Evolutionary conservation across 2,797 vertebrate species (phyloP).

Genomic region (Podarcis lilfordi): DNA sequence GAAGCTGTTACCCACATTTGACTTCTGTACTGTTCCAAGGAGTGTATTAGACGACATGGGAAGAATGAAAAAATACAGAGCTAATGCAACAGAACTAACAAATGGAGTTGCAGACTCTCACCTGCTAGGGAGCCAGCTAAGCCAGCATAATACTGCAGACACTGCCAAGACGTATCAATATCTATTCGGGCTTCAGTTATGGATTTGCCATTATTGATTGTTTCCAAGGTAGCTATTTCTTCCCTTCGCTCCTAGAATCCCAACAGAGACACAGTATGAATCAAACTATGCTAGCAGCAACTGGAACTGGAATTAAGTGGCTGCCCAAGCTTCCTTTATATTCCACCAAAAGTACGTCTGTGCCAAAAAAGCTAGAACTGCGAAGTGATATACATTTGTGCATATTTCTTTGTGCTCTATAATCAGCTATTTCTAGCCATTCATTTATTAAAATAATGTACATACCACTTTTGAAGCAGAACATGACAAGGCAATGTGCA

Average conservation of each 20-base stretch:
- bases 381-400: not conserved
- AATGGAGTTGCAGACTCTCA: constrained; percentile 63
- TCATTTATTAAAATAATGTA: no score
- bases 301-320: rapidly evolving
- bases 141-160: constrained; percentile 93
- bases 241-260: constrained; percentile 81
- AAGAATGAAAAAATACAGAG: not conserved
- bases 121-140: constrained; percentile 89
- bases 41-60: not conserved
- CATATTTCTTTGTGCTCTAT: not conserved
- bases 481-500: no score
- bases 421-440: not conserved
- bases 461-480: no score
- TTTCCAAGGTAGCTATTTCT: constrained; percentile 85
- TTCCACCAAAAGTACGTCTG: not conserved
- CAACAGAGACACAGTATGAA: rapidly evolving
- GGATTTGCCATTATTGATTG: constrained; percentile 94
- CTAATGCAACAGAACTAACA: not conserved
- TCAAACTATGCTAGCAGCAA: not conserved
- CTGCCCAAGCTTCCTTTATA: not conserved
- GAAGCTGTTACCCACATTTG: not conserved
- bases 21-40: not conserved
- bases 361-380: not conserved
- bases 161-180: constrained; percentile 88
- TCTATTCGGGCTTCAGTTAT: constrained; percentile 91